Base-by-base conservation (phyloP, 64 coral and sea anemone species). In the Porites lutea region DNA sequence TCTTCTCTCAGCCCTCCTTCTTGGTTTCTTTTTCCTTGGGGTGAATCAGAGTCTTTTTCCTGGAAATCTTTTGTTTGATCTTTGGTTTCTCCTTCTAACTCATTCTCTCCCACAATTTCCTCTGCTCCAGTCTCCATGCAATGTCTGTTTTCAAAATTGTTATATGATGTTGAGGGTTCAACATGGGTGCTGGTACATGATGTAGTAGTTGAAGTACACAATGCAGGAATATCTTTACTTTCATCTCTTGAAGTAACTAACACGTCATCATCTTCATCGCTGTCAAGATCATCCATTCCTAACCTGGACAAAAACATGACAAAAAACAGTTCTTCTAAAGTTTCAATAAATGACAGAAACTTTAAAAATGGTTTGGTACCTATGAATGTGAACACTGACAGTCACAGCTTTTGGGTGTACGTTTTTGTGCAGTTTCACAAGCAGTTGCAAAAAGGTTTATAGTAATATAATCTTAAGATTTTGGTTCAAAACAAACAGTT, bases 221-320 rank as follows among this genome's bases (percentile, higher is more conserved):
- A 61, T 6, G 52, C 43, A 82, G 78, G 8, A 13, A 27, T 44
- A 51, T n/a, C 21, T 47, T 63, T 55, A 7, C 15, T 59, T 22
- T 72, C 27, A 9, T 19, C 79, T 55, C 79, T n/a, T 15, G 16
- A 47, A 18, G 69, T 19, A 46, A 21, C 6, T 43, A 73, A 48
- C 7, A 54, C 72, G 5, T 79, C 65, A 23, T 87, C 83, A 48
- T 73, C 59, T 16, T 87, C 82, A 79, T 79, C 83, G 52, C 74
- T 70, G 51, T 93, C 90, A 60, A 82, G 72, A n/a, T 87, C 72
- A 69, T 87, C 91, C 60, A 87, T 75, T 67, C 61, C 82, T 58
- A 93, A 43, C 91, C 82, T 93, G 18, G 16, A 74, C 43, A 27
- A 53, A 51, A 16, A 52, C 13, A 76, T 45, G 62, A 1, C 13